Conservation (phyloP, 2,888 invertebrate species). For the Lasioglossum calceatum region DNA sequence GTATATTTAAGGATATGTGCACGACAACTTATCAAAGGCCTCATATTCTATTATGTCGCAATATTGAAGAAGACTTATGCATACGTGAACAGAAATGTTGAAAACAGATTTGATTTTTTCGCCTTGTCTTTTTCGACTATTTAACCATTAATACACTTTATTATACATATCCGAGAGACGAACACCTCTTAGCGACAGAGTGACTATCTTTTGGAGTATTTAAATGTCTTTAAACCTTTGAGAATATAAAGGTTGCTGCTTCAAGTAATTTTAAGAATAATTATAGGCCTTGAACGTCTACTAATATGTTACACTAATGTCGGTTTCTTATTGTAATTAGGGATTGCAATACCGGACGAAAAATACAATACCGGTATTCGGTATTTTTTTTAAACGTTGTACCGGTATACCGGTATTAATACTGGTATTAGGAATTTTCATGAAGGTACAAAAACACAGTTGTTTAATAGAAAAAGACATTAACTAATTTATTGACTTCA, state of each 20-base stretch:
- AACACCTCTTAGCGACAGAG: constrained; percentile 6
- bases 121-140: constrained; percentile 18
- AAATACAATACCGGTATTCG: too few species aligned
- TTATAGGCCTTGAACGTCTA: constrained; percentile 47
- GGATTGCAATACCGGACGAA: too few species aligned
- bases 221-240: constrained; percentile 2
- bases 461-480: too few species aligned
- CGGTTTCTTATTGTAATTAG: constrained; percentile 36
- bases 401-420: too few species aligned
- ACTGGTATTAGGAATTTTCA: too few species aligned
- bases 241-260: background rate
- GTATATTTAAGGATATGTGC: constrained; percentile 35
- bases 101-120: constrained; percentile 26
- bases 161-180: constrained; percentile 54
- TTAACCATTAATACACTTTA: constrained; percentile 38
- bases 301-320: constrained; percentile 36
- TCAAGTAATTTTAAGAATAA: constrained; percentile 39
- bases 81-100: constrained; percentile 20
- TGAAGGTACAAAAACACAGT: too few species aligned
- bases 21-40: constrained; percentile 31
- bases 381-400: too few species aligned
- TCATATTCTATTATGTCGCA: constrained; percentile 37
- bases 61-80: constrained; percentile 21
- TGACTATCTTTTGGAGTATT: constrained; percentile 21
- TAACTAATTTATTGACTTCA: too few species aligned